phyloP scores from a whole-genome alignment of 1,140 invertebrate species.

The Eriosoma lanigerum region DNA sequence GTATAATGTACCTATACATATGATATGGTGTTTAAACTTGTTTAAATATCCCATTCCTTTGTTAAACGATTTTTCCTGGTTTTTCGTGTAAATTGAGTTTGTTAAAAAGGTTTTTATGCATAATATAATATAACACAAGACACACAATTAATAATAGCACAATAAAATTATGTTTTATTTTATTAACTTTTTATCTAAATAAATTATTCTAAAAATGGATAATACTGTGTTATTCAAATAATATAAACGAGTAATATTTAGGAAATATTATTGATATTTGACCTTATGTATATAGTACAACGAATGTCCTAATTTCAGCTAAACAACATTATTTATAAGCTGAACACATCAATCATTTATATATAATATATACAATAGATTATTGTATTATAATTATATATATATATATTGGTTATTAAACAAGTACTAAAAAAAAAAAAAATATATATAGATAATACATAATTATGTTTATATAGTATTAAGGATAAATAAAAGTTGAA shows the following conservation, averaged over 20 bases:
- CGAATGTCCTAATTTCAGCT: slow-evolving; percentile 47
- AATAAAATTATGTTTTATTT: slow-evolving; percentile 50
- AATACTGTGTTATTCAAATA: slow-evolving; percentile 35
- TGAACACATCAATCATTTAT: slow-evolving; percentile 48
- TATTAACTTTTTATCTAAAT: slow-evolving; percentile 37
- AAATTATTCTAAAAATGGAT: slow-evolving; percentile 46
- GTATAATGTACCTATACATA: neutral
- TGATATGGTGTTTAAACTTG: neutral
- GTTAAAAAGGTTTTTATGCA: too few species aligned
- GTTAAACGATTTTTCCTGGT: neutral
- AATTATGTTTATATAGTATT: slow-evolving; percentile 16
- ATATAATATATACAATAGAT: slow-evolving; percentile 30
- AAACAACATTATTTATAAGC: slow-evolving; percentile 47
- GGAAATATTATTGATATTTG: slow-evolving; percentile 47
- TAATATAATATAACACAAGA: neutral
- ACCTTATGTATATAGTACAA: slow-evolving; percentile 44
- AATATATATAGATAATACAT: slow-evolving; percentile 39
- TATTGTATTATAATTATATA: too few species aligned
- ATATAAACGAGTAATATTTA: slow-evolving; percentile 50
- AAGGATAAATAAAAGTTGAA: slow-evolving; percentile 39
- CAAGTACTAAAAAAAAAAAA: slow-evolving; percentile 40
- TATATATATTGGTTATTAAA: slow-evolving; percentile 37
- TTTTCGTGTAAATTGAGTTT: neutral
- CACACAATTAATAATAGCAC: slow-evolving; percentile 37
- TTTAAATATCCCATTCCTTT: neutral